Conservation (phyloP, 35 echinoderm and acorn worm genomes). For the Amphiura filiformis region DNA sequence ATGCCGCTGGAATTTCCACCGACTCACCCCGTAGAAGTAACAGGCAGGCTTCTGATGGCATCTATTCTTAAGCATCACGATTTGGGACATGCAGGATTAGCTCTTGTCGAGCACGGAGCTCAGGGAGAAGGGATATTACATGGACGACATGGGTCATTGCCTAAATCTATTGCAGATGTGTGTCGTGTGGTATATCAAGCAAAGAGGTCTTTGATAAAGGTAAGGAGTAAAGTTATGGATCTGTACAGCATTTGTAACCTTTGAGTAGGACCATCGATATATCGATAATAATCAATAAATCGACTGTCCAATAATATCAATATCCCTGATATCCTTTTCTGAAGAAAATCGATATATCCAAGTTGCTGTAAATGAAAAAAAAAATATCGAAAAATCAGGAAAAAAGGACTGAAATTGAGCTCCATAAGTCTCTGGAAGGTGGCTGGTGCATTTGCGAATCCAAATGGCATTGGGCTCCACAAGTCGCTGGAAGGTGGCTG, state of each 20-base stretch:
- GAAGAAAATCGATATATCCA: no score
- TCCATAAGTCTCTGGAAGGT: no score
- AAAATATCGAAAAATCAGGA: no score
- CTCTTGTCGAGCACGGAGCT: conserved; percentile 73
- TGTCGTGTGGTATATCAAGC: conserved; percentile 94
- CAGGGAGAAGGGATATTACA: conserved; percentile 72
- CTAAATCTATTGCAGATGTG: conserved; percentile 87
- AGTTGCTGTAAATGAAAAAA: no score
- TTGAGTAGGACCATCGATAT: no score
- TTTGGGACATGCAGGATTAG: conserved; percentile 85
- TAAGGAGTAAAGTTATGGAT: conserved; percentile 29
- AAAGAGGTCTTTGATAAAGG: conserved; percentile 84
- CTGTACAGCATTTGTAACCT: neutral
- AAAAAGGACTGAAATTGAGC: no score
- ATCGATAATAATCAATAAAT: no score
- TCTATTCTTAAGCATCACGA: conserved; percentile 96
- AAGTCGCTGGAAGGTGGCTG: no score
- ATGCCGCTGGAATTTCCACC: conserved; percentile 77
- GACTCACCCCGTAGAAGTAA: conserved; percentile 73
- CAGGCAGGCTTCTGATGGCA: conserved; percentile 67
- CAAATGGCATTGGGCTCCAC: no score
- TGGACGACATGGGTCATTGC: conserved; percentile 49
- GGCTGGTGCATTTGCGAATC: no score
- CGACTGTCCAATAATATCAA: no score
- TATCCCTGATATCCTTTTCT: no score